Evolutionary conservation across 2,888 invertebrate genomes (phyloP).

Genomic region (Protula sp.): DNA sequence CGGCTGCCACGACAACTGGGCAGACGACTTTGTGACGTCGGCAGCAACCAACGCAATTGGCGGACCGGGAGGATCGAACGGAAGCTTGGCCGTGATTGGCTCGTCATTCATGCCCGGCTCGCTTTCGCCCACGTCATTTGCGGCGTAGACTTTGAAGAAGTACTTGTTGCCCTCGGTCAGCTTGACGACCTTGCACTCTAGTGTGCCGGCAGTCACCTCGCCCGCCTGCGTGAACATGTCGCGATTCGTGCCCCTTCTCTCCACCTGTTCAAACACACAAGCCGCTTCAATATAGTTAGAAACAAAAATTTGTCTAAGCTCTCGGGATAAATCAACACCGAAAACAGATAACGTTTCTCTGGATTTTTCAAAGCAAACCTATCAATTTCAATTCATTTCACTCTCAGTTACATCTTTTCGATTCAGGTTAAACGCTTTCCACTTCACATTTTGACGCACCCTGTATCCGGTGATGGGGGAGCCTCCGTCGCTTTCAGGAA

Average conservation of each 20-base stretch:
- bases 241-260: slow-evolving; percentile 56
- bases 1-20: slow-evolving; percentile 49
- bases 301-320: too few species aligned
- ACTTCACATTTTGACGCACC: too few species aligned
- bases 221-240: slow-evolving; percentile 6
- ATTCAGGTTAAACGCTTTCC: too few species aligned
- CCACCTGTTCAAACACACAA: too few species aligned
- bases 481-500: slow-evolving; percentile 22
- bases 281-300: too few species aligned
- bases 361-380: too few species aligned
- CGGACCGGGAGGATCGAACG: slow-evolving; percentile 34
- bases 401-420: too few species aligned
- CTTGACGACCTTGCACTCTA: slow-evolving; percentile 42
- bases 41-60: slow-evolving; percentile 36
- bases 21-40: slow-evolving; percentile 35
- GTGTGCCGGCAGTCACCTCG: slow-evolving; percentile 7
- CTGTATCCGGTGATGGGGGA: slow-evolving; percentile 31
- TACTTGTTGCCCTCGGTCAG: slow-evolving; percentile 75
- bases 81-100: slow-evolving; percentile 57
- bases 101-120: slow-evolving; percentile 73
- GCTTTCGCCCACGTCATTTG: slow-evolving; percentile 76
- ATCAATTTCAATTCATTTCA: too few species aligned
- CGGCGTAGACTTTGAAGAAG: slow-evolving; percentile 79
- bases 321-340: too few species aligned
- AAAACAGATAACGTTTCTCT: too few species aligned